A percentile compares a stretch with the other conserved stretches of the same genome.
Evolutionary conservation across 2,888 invertebrate species (phyloP).

Genomic region (Polyploca ridens): DNA sequence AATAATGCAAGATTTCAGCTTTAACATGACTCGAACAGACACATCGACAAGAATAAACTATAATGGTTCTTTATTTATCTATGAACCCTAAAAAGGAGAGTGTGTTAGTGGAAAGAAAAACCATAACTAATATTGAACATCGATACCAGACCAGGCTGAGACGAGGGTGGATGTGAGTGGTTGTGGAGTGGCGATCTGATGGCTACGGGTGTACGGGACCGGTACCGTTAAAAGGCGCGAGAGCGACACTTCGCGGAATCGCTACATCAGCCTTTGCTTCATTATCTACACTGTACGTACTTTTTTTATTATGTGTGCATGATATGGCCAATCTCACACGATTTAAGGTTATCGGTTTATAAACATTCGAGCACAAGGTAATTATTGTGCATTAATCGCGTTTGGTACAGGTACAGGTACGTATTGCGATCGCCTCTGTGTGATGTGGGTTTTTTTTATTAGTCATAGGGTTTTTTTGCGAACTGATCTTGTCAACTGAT

Average conservation of each 20-base stretch:
- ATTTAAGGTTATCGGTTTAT: conserved; percentile 24
- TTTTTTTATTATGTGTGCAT: conserved; percentile 18
- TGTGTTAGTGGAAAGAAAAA: not conserved
- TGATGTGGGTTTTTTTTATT: not conserved
- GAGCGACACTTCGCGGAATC: conserved; percentile 56
- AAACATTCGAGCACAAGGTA: conserved; percentile 15
- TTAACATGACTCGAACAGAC: not conserved
- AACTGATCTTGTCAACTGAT: too few relatives aligned
- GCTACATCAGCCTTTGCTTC: conserved; percentile 35
- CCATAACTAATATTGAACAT: not conserved
- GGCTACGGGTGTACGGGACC: conserved; percentile 15
- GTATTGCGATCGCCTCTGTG: not conserved
- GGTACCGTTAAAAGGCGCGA: conserved; percentile 40
- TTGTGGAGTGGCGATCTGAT: conserved; percentile 19
- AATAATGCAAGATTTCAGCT: not conserved
- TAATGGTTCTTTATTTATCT: too few relatives aligned
- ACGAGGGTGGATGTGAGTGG: conserved; percentile 9
- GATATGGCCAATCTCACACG: conserved; percentile 19
- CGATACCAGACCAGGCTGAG: not conserved
- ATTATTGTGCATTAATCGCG: conserved; percentile 7
- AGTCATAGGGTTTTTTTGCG: not conserved
- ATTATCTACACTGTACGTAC: conserved; percentile 34
- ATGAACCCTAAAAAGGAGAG: not conserved
- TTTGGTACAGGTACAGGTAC: not conserved
- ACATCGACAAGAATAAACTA: too few relatives aligned